phyloP scores from a whole-genome alignment of 2,797 vertebrate genomes.

The Agapornis canus region DNA sequence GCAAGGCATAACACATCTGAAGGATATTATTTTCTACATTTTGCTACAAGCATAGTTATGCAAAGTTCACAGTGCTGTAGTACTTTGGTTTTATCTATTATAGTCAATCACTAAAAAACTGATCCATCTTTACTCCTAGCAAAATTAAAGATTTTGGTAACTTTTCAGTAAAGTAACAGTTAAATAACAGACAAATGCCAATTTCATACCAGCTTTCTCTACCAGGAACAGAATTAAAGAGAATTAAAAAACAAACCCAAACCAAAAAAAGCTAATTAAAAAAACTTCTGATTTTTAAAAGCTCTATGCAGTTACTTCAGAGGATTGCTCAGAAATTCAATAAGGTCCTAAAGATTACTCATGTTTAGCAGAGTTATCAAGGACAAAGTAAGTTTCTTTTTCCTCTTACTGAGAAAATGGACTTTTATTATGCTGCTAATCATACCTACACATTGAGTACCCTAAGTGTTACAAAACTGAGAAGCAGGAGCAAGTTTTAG shows the following conservation, averaged over 20 bases:
- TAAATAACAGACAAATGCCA: neutral
- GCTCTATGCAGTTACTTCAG: neutral
- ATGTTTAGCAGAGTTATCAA: neutral
- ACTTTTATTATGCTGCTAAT: conserved; percentile 37
- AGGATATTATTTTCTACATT: neutral
- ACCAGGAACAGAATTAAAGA: neutral
- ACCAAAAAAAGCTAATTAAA: neutral
- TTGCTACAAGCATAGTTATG: neutral
- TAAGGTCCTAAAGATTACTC: conserved; percentile 28
- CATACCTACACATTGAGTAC: conserved; percentile 13
- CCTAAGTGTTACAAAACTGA: neutral
- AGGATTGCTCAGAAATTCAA: conserved; percentile 31
- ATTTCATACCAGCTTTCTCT: neutral
- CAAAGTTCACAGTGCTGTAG: neutral
- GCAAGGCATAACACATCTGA: neutral
- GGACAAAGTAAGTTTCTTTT: conserved; percentile 23
- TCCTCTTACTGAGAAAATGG: conserved; percentile 16
- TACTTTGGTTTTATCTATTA: neutral
- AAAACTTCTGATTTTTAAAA: conserved; percentile 16
- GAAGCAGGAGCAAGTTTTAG: neutral
- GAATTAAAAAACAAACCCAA: neutral
- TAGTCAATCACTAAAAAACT: neutral
- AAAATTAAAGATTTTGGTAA: neutral
- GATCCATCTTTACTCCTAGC: neutral
- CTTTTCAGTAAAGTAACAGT: neutral